A percentile compares a stretch with the other conserved stretches of the same genome.
Evolutionary conservation across 2,113 vertebrate genomes (phyloP).

Genomic region (Sturnira hondurensis): DNA sequence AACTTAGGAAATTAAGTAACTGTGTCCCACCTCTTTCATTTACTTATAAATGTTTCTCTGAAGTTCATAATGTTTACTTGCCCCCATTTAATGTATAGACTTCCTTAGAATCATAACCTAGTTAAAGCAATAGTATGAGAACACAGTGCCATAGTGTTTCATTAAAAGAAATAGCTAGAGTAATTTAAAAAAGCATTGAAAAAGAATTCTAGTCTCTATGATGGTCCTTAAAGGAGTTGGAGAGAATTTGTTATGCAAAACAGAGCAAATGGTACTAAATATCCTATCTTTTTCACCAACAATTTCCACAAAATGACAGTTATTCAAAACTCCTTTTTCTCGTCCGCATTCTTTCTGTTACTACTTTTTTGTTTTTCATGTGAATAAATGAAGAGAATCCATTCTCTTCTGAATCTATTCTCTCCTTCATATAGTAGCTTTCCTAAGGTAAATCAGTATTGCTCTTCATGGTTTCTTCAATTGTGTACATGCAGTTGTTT

Average conservation of each 20-base stretch:
- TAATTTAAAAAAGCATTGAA: background rate
- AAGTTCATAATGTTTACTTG: background rate
- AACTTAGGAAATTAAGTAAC: background rate
- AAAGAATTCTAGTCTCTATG: background rate
- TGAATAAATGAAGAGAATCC: no score
- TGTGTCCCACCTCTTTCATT: background rate
- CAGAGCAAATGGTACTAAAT: background rate
- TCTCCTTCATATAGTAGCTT: background rate
- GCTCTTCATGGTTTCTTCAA: background rate
- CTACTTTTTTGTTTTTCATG: background rate
- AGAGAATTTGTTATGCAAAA: background rate
- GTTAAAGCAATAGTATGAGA: background rate
- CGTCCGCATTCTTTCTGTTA: background rate
- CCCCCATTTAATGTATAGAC: background rate
- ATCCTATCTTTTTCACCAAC: background rate
- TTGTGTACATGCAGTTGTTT: background rate
- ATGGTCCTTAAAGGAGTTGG: background rate
- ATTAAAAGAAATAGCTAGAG: background rate
- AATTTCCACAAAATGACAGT: background rate
- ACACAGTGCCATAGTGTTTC: background rate
- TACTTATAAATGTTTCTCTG: background rate
- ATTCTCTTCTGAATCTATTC: background rate
- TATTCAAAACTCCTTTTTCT: background rate
- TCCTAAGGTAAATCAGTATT: background rate
- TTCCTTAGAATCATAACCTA: background rate